Conservation (phyloP, 1,140 invertebrate genomes). For the Euwallacea fornicatus region DNA sequence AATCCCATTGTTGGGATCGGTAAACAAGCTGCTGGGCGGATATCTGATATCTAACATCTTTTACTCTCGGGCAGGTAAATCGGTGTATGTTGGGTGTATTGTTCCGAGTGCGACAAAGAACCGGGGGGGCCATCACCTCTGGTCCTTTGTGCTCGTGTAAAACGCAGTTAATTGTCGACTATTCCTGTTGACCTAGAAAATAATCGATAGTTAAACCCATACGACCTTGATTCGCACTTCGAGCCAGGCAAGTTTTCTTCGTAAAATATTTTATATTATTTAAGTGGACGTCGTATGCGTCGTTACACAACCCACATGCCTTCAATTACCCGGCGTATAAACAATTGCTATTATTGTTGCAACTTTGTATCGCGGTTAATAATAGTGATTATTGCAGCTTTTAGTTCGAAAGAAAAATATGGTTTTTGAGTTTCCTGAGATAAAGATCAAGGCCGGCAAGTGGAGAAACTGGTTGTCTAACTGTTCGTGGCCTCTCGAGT, state of each 20-base stretch:
- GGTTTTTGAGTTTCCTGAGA: constrained; percentile 14
- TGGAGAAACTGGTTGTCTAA: constrained; percentile 26
- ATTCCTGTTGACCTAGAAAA: constrained; percentile 36
- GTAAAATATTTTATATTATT: constrained; percentile 16
- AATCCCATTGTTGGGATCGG: constrained; percentile 28
- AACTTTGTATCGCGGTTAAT: background rate
- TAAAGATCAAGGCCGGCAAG: constrained; percentile 25
- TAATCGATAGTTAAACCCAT: constrained; percentile 28
- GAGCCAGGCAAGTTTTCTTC: constrained; percentile 26
- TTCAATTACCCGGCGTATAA: background rate
- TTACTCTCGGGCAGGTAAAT: constrained; percentile 25
- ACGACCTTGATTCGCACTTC: constrained; percentile 26
- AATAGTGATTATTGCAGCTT: constrained; percentile 1
- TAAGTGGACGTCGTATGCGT: constrained; percentile 7
- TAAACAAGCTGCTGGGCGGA: constrained; percentile 14
- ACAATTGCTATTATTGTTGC: constrained; percentile 7
- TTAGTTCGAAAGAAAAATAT: too few species aligned
- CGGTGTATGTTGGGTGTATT: constrained; percentile 17
- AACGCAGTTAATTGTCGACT: constrained; percentile 6
- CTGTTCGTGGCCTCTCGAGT: constrained; percentile 28
- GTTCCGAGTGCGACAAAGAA: constrained; percentile 8
- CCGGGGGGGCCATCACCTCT: constrained; percentile 17
- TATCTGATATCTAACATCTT: constrained; percentile 26
- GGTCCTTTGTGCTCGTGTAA: constrained; percentile 12
- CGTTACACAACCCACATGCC: constrained; percentile 8